These are phyloP conservation scores for Thalassarche chlororhynchos DNA, from an alignment of 2,113 vertebrate genomes.

Conservation along the genomic window DNA sequence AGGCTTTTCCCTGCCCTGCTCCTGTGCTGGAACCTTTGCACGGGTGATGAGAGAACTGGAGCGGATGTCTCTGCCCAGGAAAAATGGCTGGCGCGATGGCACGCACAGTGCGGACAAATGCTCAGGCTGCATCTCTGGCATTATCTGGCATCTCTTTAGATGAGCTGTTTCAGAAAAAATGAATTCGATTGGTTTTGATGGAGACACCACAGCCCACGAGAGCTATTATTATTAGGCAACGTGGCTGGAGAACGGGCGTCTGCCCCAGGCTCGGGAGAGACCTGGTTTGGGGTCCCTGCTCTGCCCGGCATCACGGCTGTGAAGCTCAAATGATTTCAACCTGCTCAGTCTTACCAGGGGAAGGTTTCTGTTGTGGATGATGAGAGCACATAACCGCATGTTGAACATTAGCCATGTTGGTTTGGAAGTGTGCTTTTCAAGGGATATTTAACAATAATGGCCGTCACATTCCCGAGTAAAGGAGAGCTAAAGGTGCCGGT, in stretches of 20 bases:
- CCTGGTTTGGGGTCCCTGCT: not conserved
- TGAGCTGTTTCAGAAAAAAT: not conserved
- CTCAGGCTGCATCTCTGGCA: not conserved
- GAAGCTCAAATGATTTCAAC: not conserved
- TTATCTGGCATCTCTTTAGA: not conserved
- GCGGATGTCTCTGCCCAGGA: not conserved
- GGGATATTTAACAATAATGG: not conserved
- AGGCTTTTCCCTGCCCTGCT: not conserved
- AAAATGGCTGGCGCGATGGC: rapidly evolving
- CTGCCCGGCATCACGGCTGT: rapidly evolving
- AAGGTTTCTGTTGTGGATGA: not conserved
- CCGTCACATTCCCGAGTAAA: not conserved
- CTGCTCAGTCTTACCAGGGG: not conserved
- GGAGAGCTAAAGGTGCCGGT: not conserved
- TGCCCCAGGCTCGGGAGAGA: not conserved
- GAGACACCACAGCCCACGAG: not conserved
- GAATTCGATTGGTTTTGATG: not conserved
- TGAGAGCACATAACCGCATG: rapidly evolving
- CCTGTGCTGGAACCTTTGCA: not conserved
- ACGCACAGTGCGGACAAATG: rapidly evolving
- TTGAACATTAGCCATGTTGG: not conserved
- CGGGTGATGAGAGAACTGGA: not conserved
- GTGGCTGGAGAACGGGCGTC: not conserved
- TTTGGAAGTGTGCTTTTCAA: not conserved
- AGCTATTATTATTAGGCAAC: not conserved